Base-by-base conservation (phyloP, 2,113 vertebrate genomes). In the Cyanistes caeruleus region DNA sequence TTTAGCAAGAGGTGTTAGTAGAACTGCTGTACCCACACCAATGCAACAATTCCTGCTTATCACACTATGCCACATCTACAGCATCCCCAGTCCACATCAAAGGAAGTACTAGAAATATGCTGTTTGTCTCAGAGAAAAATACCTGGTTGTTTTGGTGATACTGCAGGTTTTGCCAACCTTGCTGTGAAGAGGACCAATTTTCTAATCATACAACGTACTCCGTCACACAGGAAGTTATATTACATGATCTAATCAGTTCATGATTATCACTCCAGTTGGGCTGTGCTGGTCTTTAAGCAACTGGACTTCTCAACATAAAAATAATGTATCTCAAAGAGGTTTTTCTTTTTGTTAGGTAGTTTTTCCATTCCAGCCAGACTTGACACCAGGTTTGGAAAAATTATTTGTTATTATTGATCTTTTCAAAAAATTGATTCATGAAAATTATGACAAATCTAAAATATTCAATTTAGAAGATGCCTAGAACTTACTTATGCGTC, bases 11-110 rank as follows among this genome's bases (percentile, higher is more conserved):
- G 5, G 4, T 51, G 7, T 19, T 21, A 51, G 46, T 14, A 49
- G 27, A 88, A 48, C 16, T 44, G 13, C 13, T 65, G 11, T 43
- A 44, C 24, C 20, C 11, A 17, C 6, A 56, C 10, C 5, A 3
- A 2, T 16, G 14, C 30, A 68, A 51, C 13, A 79, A 60, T 27
- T 59, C 17, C 17, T n/a, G 55, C 25, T 65, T 51, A 56, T 39
- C 24, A 28, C 0, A 0, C 37, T 49, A 19, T 53, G 73, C 14
- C 52, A 15, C 5, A 19, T 43, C 20, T 23, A 35, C 23, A 68
- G 21, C 67, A 58, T 35, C 18, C 8, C 25, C 21, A 24, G 30
- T 39, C 24, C 31, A 16, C 12, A 82, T 16, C 27, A 78, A 48
- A 3, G 5, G n/a, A 77, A 84, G 60, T 13, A 56, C 7, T 37